These are phyloP conservation scores for Nephrotoma appendiculata DNA, from an alignment of 2,888 invertebrate species.

Conservation along the genomic window DNA sequence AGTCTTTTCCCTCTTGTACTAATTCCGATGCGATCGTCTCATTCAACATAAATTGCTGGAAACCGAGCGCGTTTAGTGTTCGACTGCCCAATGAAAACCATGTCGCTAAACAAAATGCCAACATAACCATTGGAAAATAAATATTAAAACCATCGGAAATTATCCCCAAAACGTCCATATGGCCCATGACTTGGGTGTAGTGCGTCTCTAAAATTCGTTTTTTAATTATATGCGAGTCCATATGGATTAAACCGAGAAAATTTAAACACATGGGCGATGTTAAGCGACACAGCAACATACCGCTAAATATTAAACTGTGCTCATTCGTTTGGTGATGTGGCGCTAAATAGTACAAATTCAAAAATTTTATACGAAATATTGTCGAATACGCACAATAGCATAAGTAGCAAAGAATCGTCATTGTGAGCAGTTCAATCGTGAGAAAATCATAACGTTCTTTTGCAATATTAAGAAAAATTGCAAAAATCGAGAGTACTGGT, in stretches of 20 bases:
- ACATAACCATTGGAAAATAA: constrained; percentile 95
- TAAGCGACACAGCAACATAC: constrained; percentile 93
- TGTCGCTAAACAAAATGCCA: constrained; percentile 83
- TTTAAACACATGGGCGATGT: constrained; percentile 98
- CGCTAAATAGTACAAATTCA: constrained; percentile 94
- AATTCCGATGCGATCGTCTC: constrained; percentile 87
- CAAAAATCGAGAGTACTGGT: constrained; percentile 92
- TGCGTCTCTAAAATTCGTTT: constrained; percentile 71
- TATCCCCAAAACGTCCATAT: constrained; percentile 95
- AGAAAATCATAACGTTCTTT: constrained; percentile 76
- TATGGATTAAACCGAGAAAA: constrained; percentile 91
- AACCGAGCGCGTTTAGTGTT: constrained; percentile 77
- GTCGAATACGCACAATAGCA: constrained; percentile 98
- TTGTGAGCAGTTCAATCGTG: constrained; percentile 88
- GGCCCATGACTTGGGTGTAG: constrained; percentile 98
- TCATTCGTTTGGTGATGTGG: constrained; percentile 98
- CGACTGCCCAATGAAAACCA: constrained; percentile 89
- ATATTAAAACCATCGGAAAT: constrained; percentile 97
- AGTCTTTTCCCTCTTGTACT: constrained; percentile 84
- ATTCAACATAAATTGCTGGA: constrained; percentile 93
- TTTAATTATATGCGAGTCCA: constrained; percentile 90
- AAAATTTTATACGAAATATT: constrained; percentile 85
- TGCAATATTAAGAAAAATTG: constrained; percentile 77
- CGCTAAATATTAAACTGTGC: constrained; percentile 95
- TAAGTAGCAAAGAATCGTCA: constrained; percentile 82